phyloP scores from a whole-genome alignment of 2,797 vertebrate genomes.

The Etheostoma perlongum region DNA sequence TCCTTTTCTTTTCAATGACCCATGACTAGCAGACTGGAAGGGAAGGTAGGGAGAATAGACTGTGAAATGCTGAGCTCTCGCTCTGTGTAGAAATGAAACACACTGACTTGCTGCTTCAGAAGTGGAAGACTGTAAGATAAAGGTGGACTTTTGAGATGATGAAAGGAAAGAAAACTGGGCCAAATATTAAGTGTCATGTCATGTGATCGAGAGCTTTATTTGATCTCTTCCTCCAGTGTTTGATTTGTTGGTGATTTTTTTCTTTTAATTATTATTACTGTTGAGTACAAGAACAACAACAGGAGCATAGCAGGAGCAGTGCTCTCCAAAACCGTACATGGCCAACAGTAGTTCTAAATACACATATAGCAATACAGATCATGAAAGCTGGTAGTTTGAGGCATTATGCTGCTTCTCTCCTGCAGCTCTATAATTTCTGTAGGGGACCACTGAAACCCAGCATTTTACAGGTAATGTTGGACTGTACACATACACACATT shows the following conservation, averaged over 20 bases:
- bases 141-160: slow-evolving; percentile 34
- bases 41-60: slow-evolving; percentile 56
- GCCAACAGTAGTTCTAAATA: slow-evolving; percentile 54
- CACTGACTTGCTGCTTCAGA: slow-evolving; percentile 73
- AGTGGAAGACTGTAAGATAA: slow-evolving; percentile 42
- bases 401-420: slow-evolving; percentile 64
- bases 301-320: slow-evolving; percentile 48
- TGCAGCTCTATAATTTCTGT: slow-evolving; percentile 64
- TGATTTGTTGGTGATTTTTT: slow-evolving; percentile 54
- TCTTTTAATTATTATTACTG: slow-evolving; percentile 26
- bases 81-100: slow-evolving; percentile 65
- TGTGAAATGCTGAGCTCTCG: slow-evolving; percentile 75
- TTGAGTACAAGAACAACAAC: slow-evolving; percentile 49
- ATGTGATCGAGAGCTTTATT: slow-evolving; percentile 70
- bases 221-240: slow-evolving; percentile 62
- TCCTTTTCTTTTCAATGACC: slow-evolving; percentile 44
- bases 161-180: slow-evolving; percentile 61
- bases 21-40: slow-evolving; percentile 51
- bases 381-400: slow-evolving; percentile 62
- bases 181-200: slow-evolving; percentile 68
- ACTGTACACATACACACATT: slow-evolving; percentile 53
- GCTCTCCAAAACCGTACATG: slow-evolving; percentile 32
- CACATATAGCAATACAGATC: slow-evolving; percentile 77
- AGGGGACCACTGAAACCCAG: slow-evolving; percentile 75
- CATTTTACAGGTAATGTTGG: slow-evolving; percentile 66